Conservation (phyloP, 2,113 vertebrate genomes). For the Gallinago media region DNA sequence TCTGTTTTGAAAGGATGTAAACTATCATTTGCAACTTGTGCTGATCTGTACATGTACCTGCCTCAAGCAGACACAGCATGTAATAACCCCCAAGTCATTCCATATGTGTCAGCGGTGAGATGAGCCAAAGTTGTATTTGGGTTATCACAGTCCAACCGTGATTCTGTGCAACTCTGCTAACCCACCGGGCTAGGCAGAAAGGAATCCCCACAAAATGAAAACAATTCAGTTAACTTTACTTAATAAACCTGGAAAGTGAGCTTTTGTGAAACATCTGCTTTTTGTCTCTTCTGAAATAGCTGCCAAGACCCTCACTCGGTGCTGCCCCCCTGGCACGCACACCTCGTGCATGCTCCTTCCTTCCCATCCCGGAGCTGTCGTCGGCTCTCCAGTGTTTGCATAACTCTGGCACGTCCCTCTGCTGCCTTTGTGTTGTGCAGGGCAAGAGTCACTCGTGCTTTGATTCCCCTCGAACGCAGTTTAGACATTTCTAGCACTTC, state of each 20-base stretch:
- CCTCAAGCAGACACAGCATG: constrained; percentile 74
- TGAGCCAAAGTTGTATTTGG: constrained; percentile 76
- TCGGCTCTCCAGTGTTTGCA: not conserved
- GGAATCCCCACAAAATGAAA: constrained; percentile 66
- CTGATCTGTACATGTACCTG: constrained; percentile 74
- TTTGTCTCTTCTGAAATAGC: constrained; percentile 49
- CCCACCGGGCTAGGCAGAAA: not conserved
- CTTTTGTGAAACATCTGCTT: constrained; percentile 72
- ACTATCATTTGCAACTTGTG: constrained; percentile 71
- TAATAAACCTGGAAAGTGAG: constrained; percentile 75
- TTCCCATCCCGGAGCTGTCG: fast-evolving
- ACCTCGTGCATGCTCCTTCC: not conserved
- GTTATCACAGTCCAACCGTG: constrained; percentile 70
- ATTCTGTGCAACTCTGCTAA: constrained; percentile 65
- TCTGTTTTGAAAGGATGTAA: constrained; percentile 69
- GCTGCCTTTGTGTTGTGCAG: not conserved
- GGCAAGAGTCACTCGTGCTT: fast-evolving
- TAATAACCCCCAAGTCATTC: constrained; percentile 70
- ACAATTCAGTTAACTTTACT: constrained; percentile 72
- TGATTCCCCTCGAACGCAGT: not conserved
- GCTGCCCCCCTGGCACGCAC: fast-evolving
- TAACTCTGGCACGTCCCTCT: not conserved
- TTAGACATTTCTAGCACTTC: not conserved
- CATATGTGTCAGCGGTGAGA: constrained; percentile 71
- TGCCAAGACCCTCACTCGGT: fast-evolving